These are phyloP conservation scores for Petrocephalus sullivani DNA, from an alignment of 2,797 vertebrate genomes.

Conservation along the genomic window DNA sequence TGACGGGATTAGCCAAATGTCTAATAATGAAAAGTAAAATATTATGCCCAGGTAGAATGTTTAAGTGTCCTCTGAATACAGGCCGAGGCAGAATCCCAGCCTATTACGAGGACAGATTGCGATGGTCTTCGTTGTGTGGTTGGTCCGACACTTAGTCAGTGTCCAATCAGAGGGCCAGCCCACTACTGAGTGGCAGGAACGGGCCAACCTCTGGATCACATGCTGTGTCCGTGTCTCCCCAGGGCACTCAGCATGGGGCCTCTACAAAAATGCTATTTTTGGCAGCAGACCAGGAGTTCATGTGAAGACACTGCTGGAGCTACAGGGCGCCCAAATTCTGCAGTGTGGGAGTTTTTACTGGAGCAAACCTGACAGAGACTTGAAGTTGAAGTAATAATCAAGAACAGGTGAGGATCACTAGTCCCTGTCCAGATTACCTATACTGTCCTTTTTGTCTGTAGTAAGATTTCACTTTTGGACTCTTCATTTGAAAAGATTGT, in stretches of 20 bases:
- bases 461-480: not conserved
- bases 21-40: not conserved
- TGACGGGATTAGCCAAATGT: not conserved
- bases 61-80: constrained; percentile 32
- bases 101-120: constrained; percentile 41
- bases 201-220: constrained; percentile 22
- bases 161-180: constrained; percentile 38
- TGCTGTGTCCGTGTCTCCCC: constrained; percentile 24
- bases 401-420: not conserved
- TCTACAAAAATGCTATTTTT: constrained; percentile 45
- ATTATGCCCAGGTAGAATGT: not conserved
- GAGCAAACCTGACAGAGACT: constrained; percentile 18
- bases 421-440: not conserved
- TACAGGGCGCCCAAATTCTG: constrained; percentile 30
- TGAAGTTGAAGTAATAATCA: not conserved
- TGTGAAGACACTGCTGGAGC: constrained; percentile 24
- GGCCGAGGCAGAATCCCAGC: constrained; percentile 36
- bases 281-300: constrained; percentile 33
- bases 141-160: constrained; percentile 35
- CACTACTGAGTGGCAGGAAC: constrained; percentile 32
- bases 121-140: constrained; percentile 7
- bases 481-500: not conserved
- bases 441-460: not conserved
- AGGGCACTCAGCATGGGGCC: constrained; percentile 26
- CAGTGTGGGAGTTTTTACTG: constrained; percentile 30